phyloP scores from a whole-genome alignment of 2,113 vertebrate species.

The Plecotus auritus region DNA sequence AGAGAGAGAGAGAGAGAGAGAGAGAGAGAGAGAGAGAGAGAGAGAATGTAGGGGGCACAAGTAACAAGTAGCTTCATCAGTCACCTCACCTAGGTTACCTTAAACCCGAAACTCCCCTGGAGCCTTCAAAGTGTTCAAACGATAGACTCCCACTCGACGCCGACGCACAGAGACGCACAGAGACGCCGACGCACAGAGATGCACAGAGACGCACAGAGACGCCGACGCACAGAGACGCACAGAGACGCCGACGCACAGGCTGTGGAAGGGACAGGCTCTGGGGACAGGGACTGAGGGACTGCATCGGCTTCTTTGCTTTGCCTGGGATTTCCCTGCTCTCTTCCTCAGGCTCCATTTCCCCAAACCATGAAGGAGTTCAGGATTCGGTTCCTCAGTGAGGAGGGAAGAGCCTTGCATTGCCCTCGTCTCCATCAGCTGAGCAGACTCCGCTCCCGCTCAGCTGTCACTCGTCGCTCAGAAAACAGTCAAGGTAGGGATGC shows the following conservation, averaged over 20 bases:
- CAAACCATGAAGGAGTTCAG: fast-evolving
- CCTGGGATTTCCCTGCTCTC: neutral
- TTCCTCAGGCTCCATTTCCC: neutral
- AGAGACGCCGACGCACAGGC: neutral
- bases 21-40: too few relatives aligned
- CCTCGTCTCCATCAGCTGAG: fast-evolving
- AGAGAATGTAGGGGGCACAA: too few relatives aligned
- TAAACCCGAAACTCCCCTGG: neutral
- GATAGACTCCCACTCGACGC: fast-evolving
- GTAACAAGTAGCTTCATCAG: neutral
- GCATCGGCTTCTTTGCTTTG: neutral
- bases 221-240: too few relatives aligned
- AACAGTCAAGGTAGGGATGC: neutral
- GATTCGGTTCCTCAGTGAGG: neutral
- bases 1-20: too few relatives aligned
- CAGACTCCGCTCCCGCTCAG: fast-evolving
- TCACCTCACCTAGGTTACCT: neutral
- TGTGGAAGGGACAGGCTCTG: neutral
- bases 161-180: neutral
- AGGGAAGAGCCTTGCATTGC: fast-evolving
- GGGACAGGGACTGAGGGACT: neutral
- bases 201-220: too few relatives aligned
- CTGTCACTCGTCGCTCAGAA: neutral
- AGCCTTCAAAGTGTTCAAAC: neutral
- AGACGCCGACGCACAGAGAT: too few relatives aligned